Percentiles rank a stretch among this genome's conserved stretches.
Conservation (phyloP, 37 sponge, comb jelly and placozoan species). For the Haliclona indistincta region DNA sequence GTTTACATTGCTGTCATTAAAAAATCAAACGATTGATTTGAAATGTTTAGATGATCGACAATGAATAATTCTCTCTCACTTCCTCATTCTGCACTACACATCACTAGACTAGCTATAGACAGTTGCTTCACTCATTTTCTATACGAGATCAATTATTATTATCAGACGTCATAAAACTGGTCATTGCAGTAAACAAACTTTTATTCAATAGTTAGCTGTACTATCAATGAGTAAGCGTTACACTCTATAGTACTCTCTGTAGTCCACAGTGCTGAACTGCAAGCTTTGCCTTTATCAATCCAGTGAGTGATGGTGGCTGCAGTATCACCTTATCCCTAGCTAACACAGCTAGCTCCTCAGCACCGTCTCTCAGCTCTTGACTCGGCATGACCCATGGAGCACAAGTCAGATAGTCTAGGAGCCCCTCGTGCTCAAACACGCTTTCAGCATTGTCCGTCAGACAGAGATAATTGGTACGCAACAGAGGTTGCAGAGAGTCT, state of each 20-base stretch:
- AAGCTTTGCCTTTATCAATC: background rate
- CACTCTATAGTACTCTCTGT: slow-evolving; percentile 2
- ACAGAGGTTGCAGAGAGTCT: background rate
- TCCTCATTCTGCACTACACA: too few relatives aligned
- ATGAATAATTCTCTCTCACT: too few relatives aligned
- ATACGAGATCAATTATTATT: too few relatives aligned
- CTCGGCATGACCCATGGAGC: background rate
- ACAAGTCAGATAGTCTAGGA: background rate
- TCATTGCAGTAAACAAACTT: too few relatives aligned
- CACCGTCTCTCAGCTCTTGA: background rate
- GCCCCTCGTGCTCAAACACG: background rate
- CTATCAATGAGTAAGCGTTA: slow-evolving; percentile 7
- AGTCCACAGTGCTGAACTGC: slow-evolving; percentile 7
- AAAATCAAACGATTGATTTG: too few relatives aligned
- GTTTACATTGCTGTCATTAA: too few relatives aligned
- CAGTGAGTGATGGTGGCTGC: slow-evolving; percentile 20
- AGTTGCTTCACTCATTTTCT: too few relatives aligned
- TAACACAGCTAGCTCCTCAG: background rate
- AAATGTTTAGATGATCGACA: too few relatives aligned
- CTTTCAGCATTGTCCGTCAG: background rate
- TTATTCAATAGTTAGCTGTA: too few relatives aligned
- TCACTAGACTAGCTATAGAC: too few relatives aligned
- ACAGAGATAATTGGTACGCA: background rate
- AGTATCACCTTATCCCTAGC: too few relatives aligned
- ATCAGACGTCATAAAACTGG: too few relatives aligned